Conservation (phyloP, 2,797 vertebrate genomes). For the Harpagifer antarcticus region DNA sequence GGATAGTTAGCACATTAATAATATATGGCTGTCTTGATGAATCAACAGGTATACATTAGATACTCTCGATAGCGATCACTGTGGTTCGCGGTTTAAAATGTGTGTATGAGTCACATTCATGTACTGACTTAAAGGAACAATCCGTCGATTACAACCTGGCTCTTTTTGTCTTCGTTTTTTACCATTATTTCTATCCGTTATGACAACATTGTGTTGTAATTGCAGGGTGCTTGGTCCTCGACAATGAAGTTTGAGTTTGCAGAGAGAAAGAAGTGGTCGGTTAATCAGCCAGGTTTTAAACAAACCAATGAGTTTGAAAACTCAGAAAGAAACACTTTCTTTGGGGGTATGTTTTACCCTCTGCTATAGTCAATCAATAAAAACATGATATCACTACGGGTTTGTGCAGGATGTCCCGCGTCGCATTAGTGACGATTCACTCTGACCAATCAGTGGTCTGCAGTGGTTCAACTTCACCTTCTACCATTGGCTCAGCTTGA, state of each 20-base stretch:
- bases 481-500: too few species aligned
- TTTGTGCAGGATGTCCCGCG: too few species aligned
- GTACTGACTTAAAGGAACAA: neutral
- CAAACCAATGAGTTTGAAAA: neutral
- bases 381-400: neutral
- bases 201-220: neutral
- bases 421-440: too few species aligned
- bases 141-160: too few species aligned
- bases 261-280: neutral
- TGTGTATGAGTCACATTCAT: conserved; percentile 13
- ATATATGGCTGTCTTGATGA: conserved; percentile 28
- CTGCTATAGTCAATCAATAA: neutral
- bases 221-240: neutral
- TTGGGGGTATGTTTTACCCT: neutral
- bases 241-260: neutral
- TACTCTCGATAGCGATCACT: conserved; percentile 15
- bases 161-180: neutral
- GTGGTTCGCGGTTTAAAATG: conserved; percentile 22
- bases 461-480: too few species aligned
- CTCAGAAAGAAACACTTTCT: neutral
- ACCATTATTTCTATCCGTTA: neutral
- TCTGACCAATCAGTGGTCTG: too few species aligned
- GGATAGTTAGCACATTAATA: conserved; percentile 35
- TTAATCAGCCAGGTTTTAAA: neutral
- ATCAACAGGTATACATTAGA: conserved; percentile 35